Evolutionary conservation across 2,797 vertebrate genomes (phyloP).

Genomic region (Catostomus latipinnis): DNA sequence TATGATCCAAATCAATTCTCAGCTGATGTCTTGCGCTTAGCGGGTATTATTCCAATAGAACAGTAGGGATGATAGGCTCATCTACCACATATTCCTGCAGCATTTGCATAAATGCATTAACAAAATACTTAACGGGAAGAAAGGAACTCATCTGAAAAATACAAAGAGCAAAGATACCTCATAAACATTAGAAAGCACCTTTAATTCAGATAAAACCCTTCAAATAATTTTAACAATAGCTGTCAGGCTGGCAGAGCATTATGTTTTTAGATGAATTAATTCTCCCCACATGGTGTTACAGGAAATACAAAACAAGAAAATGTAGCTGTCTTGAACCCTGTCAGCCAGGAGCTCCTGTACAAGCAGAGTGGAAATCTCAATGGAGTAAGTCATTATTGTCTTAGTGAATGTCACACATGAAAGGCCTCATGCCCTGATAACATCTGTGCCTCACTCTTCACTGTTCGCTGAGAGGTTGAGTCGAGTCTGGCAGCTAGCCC

Average conservation of each 20-base stretch:
- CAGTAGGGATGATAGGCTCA: neutral
- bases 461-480: neutral
- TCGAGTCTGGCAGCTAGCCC: neutral
- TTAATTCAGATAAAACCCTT: neutral
- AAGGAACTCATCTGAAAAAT: neutral
- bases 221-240: neutral
- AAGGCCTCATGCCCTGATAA: neutral
- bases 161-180: neutral
- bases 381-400: slow-evolving; percentile 8
- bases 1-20: slow-evolving; percentile 20
- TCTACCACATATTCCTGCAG: neutral
- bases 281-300: neutral
- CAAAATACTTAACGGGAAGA: slow-evolving; percentile 2
- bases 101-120: slow-evolving; percentile 23
- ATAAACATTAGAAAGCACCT: neutral
- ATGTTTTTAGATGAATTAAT: neutral
- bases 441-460: slow-evolving; percentile 1
- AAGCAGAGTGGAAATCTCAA: neutral
- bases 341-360: neutral
- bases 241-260: too few species aligned
- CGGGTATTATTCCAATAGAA: slow-evolving; percentile 6
- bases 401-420: neutral
- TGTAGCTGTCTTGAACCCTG: neutral
- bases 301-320: neutral
- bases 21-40: slow-evolving; percentile 7